Conservation (phyloP, 1,140 invertebrate species). For the Physella acuta region DNA sequence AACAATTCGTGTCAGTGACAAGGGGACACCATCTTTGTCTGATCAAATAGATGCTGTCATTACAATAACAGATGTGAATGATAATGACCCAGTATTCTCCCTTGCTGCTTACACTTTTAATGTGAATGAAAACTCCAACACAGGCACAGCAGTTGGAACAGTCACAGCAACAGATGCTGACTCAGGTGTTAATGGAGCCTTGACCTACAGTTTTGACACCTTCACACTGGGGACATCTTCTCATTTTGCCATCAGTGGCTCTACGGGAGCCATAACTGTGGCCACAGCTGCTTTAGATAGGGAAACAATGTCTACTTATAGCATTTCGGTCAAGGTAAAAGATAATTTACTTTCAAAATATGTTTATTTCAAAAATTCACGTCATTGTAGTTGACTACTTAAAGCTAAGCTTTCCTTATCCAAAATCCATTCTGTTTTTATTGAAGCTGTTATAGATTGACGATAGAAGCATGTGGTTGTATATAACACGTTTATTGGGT, state of each 20-base stretch:
- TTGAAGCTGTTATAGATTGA: too few species aligned
- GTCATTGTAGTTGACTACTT: too few species aligned
- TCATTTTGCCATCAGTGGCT: constrained; percentile 30
- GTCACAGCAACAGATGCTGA: constrained; percentile 41
- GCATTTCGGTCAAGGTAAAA: constrained; percentile 22
- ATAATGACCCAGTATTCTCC: constrained; percentile 35
- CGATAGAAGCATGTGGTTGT: too few species aligned
- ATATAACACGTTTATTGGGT: too few species aligned
- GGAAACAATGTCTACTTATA: constrained; percentile 31
- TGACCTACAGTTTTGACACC: constrained; percentile 27
- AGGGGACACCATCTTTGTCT: constrained; percentile 27
- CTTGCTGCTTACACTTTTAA: constrained; percentile 25
- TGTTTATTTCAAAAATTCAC: too few species aligned
- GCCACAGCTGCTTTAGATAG: constrained; percentile 29
- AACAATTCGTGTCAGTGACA: constrained; percentile 34
- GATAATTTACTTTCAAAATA: background rate
- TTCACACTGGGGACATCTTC: constrained; percentile 28
- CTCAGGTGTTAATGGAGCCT: constrained; percentile 34
- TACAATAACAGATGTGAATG: constrained; percentile 38
- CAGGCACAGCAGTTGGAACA: constrained; percentile 25
- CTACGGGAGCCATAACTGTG: constrained; percentile 32
- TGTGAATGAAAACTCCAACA: constrained; percentile 35
- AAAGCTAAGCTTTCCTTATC: too few species aligned
- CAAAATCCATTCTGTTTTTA: too few species aligned
- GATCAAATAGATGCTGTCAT: constrained; percentile 27